Percentiles rank a stretch among this genome's conserved stretches.
phyloP scores from a whole-genome alignment of 2,797 vertebrate species.

The Phrynocephalus guinanensis region DNA sequence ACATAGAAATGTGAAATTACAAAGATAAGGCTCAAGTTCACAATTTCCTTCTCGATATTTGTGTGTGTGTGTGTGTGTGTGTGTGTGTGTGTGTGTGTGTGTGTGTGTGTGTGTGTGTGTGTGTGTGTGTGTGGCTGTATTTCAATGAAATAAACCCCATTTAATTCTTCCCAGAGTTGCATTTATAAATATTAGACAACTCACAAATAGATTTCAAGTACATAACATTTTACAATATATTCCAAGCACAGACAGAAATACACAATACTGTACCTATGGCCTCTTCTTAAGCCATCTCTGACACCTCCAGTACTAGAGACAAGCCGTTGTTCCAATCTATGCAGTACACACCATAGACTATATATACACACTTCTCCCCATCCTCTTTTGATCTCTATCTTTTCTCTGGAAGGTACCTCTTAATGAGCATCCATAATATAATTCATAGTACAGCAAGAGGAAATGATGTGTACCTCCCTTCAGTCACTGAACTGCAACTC shows the following conservation, averaged over 20 bases:
- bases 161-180: slow-evolving; percentile 89
- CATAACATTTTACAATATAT: slow-evolving; percentile 79
- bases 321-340: slow-evolving; percentile 41
- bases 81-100: neutral
- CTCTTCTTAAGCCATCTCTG: slow-evolving; percentile 67
- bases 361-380: neutral
- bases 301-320: slow-evolving; percentile 57
- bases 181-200: slow-evolving; percentile 86
- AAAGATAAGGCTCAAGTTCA: slow-evolving; percentile 96
- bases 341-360: slow-evolving; percentile 38
- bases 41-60: slow-evolving; percentile 78
- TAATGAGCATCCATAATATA: slow-evolving; percentile 10
- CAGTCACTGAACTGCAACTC: neutral
- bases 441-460: neutral
- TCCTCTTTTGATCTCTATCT: slow-evolving; percentile 18
- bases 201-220: slow-evolving; percentile 82
- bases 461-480: neutral
- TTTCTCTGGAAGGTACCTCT: neutral
- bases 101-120: slow-evolving; percentile 63
- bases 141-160: slow-evolving; percentile 78
- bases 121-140: slow-evolving; percentile 67
- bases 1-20: slow-evolving; percentile 98
- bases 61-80: no score
- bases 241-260: slow-evolving; percentile 81
- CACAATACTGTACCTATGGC: slow-evolving; percentile 82